phyloP scores from a whole-genome alignment of 2,797 vertebrate genomes.

The Xerus rutilus region DNA sequence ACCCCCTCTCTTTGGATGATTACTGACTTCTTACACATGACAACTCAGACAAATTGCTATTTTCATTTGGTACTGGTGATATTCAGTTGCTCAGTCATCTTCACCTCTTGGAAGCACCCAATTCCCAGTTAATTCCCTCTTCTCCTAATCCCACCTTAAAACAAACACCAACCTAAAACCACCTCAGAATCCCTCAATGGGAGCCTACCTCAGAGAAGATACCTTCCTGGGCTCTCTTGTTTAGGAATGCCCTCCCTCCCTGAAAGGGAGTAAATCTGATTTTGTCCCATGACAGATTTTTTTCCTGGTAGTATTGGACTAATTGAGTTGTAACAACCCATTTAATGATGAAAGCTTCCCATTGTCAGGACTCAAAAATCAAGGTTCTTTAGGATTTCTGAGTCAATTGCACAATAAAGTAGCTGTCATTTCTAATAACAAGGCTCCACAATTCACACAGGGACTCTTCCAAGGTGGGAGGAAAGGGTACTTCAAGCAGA shows the following conservation, averaged over 20 bases:
- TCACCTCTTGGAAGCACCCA: not conserved
- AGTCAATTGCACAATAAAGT: not conserved
- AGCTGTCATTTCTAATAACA: not conserved
- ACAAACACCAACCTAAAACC: not conserved
- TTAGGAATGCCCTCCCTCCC: not conserved
- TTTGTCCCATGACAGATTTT: not conserved
- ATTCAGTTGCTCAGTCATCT: not conserved
- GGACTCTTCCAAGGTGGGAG: not conserved
- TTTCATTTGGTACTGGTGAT: constrained; percentile 4
- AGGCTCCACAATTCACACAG: not conserved
- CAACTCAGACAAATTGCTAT: not conserved
- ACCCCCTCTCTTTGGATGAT: not conserved
- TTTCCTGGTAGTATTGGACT: not conserved
- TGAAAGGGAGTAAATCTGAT: not conserved
- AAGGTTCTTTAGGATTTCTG: not conserved
- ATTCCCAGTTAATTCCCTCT: not conserved
- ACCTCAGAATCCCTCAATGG: not conserved
- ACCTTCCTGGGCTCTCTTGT: not conserved
- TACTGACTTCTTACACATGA: not conserved
- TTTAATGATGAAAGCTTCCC: not conserved
- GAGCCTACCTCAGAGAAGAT: not conserved
- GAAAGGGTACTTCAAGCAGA: not conserved
- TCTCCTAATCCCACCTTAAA: not conserved
- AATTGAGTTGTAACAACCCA: not conserved
- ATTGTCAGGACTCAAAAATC: not conserved